Evolutionary conservation across 2,113 vertebrate genomes (phyloP), one percentile per base, ranked within the genome.

Genomic region (Brachyhypopomus occidentalis): DNA sequence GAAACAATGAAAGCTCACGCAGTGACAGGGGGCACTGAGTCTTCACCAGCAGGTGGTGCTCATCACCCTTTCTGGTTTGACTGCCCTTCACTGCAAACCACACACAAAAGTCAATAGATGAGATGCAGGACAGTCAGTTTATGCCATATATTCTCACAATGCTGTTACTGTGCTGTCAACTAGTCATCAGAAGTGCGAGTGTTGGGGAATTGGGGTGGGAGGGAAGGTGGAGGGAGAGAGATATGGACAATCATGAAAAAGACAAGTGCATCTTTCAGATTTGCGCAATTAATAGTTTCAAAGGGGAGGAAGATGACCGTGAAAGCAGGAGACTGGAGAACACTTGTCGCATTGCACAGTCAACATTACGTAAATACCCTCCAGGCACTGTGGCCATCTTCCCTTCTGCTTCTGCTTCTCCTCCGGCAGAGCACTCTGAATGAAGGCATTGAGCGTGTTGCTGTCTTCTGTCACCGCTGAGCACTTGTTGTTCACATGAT

Each of bases 331-430:
- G 82, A 80, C 70, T 80, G 22, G 81, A 80, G 75, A 79, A 82
- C 80, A 76, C 79, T 87, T 89, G 82, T 87, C 63, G 70, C 84
- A 88, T 89, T 89, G 56, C 89, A 88, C 82, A 88, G 82, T 86
- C 81, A 80, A 79, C 75, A 76, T 90, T 89, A 83, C 88, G 83
- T 88, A 85, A 89, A 91, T 88, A 89, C 86, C 85, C 90, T 85
- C 86, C 84, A 84, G 75, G 79, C 84, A 81, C n/a, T 83, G 84
- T 76, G 77, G 58, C 48, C 48, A 75, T 78, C 80, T 86, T 73
- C 66, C 20, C 63, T 75, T 69, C 59, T n/a, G 45, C 67, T 77
- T 34, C 16, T 1, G 62, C 63, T 16, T 73, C 86, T 87, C 83
- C 81, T 56, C 30, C 72, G 64, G 52, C 45, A 20, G 36, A 14